Evolutionary conservation across 1,140 invertebrate species (phyloP).

Genomic region (Ectropis grisescens): DNA sequence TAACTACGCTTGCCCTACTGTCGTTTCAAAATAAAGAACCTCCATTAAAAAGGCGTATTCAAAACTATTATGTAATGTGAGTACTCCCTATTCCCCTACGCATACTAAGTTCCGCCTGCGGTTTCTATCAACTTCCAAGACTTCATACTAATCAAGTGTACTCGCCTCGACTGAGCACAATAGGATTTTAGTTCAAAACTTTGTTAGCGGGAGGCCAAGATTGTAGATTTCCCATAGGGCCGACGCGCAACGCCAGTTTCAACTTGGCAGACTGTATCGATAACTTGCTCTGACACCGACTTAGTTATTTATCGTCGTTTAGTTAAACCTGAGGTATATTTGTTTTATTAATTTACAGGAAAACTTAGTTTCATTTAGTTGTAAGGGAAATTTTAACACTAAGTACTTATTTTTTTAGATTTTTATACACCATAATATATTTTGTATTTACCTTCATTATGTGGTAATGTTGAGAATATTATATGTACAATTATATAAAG

Average conservation of each 20-base stretch:
- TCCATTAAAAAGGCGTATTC: no score
- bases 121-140: slow-evolving; percentile 10
- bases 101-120: neutral
- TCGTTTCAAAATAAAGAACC: no score
- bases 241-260: slow-evolving; percentile 54
- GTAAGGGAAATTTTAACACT: neutral
- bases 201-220: slow-evolving; percentile 61
- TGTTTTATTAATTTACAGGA: neutral
- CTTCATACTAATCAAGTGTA: slow-evolving; percentile 41
- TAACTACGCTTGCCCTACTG: no score
- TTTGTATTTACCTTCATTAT: no score
- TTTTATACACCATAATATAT: no score
- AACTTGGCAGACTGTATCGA: slow-evolving; percentile 51
- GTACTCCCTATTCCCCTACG: no score
- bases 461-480: neutral
- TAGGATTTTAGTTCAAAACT: slow-evolving; percentile 65
- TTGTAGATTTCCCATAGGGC: slow-evolving; percentile 60
- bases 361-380: neutral
- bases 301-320: slow-evolving; percentile 20
- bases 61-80: no score
- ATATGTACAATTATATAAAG: neutral
- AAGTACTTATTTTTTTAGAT: no score
- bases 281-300: slow-evolving; percentile 32
- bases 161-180: slow-evolving; percentile 46
- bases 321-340: neutral